These are phyloP conservation scores for Tamias sibiricus DNA, from an alignment of 2,113 vertebrate genomes.

Conservation along the genomic window DNA sequence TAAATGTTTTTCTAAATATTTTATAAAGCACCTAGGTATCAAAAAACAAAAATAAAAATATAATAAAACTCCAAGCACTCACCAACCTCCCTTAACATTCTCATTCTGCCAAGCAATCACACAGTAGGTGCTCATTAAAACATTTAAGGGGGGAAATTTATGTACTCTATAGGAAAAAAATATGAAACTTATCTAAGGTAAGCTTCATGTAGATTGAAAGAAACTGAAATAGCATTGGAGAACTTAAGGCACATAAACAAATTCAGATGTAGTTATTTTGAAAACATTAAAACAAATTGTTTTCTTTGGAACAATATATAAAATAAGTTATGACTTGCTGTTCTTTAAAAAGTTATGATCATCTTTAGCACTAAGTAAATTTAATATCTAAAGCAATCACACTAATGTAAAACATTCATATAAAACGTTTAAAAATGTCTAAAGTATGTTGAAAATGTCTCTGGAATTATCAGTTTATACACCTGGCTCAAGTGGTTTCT, in stretches of 20 bases:
- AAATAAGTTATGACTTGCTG: slow-evolving; percentile 78
- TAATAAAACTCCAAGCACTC: slow-evolving; percentile 51
- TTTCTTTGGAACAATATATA: slow-evolving; percentile 85
- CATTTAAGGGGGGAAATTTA: slow-evolving; percentile 16
- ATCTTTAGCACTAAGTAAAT: slow-evolving; percentile 70
- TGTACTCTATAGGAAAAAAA: slow-evolving; percentile 22
- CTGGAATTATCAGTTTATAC: slow-evolving; percentile 34
- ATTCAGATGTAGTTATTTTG: slow-evolving; percentile 79
- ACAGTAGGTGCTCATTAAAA: not conserved
- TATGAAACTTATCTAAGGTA: slow-evolving; percentile 12
- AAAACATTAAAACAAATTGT: slow-evolving; percentile 66
- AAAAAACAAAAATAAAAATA: slow-evolving; percentile 57
- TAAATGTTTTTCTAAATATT: slow-evolving; percentile 59
- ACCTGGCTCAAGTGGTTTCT: slow-evolving; percentile 70
- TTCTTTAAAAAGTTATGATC: slow-evolving; percentile 70
- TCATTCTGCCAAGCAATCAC: slow-evolving; percentile 48
- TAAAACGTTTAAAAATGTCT: slow-evolving; percentile 52
- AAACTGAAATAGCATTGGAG: slow-evolving; percentile 42
- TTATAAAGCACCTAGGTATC: slow-evolving; percentile 75
- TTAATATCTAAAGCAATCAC: slow-evolving; percentile 72
- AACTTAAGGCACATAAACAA: slow-evolving; percentile 73
- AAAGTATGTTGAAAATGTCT: slow-evolving; percentile 68
- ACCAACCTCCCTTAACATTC: slow-evolving; percentile 44
- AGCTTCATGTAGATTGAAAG: slow-evolving; percentile 38
- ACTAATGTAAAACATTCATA: slow-evolving; percentile 70